These are phyloP conservation scores for Oasisia sp. DNA, from an alignment of 2,888 invertebrate species.

Conservation along the genomic window DNA sequence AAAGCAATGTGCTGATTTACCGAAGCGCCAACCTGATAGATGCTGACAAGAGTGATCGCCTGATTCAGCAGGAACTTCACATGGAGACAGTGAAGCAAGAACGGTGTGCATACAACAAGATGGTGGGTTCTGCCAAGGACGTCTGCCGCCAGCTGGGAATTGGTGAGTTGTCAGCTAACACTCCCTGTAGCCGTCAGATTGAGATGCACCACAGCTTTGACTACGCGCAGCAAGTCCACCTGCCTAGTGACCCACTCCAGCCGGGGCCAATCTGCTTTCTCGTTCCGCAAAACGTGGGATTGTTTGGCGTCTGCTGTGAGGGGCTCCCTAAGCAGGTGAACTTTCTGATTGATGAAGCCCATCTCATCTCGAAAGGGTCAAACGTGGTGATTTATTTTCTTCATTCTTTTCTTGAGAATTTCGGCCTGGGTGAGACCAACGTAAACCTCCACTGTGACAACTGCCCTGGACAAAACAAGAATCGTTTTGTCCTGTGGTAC, in stretches of 20 bases:
- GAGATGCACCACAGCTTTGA: conserved; percentile 29
- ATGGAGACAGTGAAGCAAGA: conserved; percentile 13
- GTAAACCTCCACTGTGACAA: conserved; percentile 42
- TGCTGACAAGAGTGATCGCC: background rate
- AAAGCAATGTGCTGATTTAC: background rate
- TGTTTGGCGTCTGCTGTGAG: conserved; percentile 37
- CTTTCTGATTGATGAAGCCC: conserved; percentile 45
- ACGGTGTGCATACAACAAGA: background rate
- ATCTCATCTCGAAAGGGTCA: conserved; percentile 38
- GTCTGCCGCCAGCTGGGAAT: background rate
- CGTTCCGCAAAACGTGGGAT: conserved; percentile 44
- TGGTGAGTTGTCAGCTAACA: background rate
- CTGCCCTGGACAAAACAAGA: conserved; percentile 46
- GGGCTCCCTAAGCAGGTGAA: conserved; percentile 34
- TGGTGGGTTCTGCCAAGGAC: background rate
- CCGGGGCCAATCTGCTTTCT: conserved; percentile 43
- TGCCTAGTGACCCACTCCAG: conserved; percentile 38
- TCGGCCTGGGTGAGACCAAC: conserved; percentile 40
- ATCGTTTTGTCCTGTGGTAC: conserved; percentile 40
- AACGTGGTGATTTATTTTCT: conserved; percentile 39
- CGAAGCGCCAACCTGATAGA: too few relatives aligned
- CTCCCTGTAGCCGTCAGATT: conserved; percentile 23
- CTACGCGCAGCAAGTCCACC: conserved; percentile 29
- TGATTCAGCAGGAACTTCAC: conserved; percentile 17
- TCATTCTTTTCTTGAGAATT: conserved; percentile 37